Evolutionary conservation across 2,797 vertebrate species (phyloP).

Genomic region (Molossus molossus): DNA sequence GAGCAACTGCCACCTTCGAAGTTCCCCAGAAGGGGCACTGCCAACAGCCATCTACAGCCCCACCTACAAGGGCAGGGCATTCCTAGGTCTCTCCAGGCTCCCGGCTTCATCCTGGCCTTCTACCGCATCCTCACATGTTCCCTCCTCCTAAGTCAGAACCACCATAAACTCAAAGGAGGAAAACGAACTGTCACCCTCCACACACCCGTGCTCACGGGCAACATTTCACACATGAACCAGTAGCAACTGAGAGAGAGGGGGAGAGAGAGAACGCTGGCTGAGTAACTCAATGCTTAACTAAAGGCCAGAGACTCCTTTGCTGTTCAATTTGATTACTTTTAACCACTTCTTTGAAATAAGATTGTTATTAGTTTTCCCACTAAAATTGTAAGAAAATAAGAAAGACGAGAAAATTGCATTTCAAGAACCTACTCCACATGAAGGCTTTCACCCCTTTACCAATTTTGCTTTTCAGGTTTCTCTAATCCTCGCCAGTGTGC

Average conservation of each 20-base stretch:
- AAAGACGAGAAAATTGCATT: constrained; percentile 10
- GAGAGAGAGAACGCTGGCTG: neutral
- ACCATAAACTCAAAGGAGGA: neutral
- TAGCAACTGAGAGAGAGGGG: neutral
- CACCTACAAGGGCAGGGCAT: too few relatives aligned
- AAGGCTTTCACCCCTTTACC: neutral
- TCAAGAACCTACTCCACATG: neutral
- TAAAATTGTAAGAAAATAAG: constrained; percentile 56
- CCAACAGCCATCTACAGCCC: neutral
- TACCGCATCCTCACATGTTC: neutral
- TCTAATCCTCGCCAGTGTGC: neutral
- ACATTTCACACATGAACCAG: neutral
- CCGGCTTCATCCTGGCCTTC: neutral
- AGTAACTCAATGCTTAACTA: constrained; percentile 34
- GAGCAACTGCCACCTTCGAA: neutral
- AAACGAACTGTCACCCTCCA: neutral
- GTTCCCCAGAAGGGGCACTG: neutral
- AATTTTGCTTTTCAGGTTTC: neutral
- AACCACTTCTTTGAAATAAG: constrained; percentile 64
- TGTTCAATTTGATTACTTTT: constrained; percentile 57
- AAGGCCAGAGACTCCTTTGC: constrained; percentile 31
- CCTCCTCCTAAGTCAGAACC: neutral
- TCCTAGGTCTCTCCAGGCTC: neutral
- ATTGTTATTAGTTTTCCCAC: constrained; percentile 40
- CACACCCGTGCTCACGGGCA: neutral